Conservation (phyloP, 2,113 vertebrate genomes). For the Psilopogon haemacephalus region DNA sequence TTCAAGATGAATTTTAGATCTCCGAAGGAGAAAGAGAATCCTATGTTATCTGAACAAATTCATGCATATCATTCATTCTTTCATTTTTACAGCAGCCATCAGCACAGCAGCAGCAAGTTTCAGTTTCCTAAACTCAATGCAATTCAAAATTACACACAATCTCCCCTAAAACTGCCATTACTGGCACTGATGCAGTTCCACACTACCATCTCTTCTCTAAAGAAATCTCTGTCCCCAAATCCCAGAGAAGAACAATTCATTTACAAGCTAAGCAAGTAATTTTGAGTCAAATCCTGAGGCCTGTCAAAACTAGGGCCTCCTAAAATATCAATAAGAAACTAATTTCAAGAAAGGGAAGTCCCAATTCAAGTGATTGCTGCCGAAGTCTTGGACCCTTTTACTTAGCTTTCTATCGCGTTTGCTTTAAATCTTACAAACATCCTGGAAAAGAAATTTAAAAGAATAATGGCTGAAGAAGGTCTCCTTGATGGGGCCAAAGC, state of each 20-base stretch:
- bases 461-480: neutral
- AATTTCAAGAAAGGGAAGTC: neutral
- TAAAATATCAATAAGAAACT: neutral
- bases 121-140: conserved; percentile 15
- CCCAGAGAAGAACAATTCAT: conserved; percentile 19
- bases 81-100: neutral
- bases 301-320: neutral
- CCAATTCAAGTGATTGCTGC: neutral
- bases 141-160: conserved; percentile 16
- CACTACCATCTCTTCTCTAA: conserved; percentile 16
- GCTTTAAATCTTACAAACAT: neutral
- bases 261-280: conserved; percentile 24
- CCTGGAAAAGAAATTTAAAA: neutral
- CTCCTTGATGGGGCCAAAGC: neutral
- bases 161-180: neutral
- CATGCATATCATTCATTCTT: neutral
- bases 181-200: neutral
- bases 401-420: neutral
- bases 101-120: conserved; percentile 16
- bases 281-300: conserved; percentile 19
- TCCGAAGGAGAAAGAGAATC: neutral
- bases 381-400: neutral
- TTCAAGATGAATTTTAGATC: conserved; percentile 7
- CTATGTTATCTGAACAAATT: conserved; percentile 28
- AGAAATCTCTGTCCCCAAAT: neutral